Evolutionary conservation across 2,888 invertebrate genomes (phyloP).

Genomic region (Drosophila infuscata): DNA sequence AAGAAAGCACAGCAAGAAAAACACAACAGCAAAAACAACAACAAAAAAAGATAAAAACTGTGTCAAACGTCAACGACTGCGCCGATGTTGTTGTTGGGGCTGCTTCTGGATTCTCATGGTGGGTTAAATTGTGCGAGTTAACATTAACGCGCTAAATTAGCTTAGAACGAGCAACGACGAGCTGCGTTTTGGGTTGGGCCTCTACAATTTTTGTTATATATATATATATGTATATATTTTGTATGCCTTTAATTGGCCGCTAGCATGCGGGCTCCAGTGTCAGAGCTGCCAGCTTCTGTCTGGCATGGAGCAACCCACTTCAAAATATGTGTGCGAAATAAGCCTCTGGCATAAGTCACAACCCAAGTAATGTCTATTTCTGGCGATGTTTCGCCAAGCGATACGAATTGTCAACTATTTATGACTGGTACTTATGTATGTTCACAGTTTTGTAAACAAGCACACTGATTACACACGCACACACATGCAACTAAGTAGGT

Average conservation of each 20-base stretch:
- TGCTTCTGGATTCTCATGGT: slow-evolving; percentile 51
- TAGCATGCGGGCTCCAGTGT: slow-evolving; percentile 50
- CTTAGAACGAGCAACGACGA: slow-evolving; percentile 66
- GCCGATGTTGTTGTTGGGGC: slow-evolving; percentile 16
- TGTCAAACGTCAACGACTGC: slow-evolving; percentile 78
- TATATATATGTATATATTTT: background rate
- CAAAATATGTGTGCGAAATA: slow-evolving; percentile 18
- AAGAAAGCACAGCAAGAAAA: slow-evolving; percentile 39
- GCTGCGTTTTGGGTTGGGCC: slow-evolving; percentile 36
- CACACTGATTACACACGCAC: slow-evolving; percentile 53
- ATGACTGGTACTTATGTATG: slow-evolving; percentile 41
- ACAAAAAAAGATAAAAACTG: slow-evolving; percentile 43
- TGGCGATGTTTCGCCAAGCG: slow-evolving; percentile 37
- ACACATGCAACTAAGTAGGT: slow-evolving; percentile 1
- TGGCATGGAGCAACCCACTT: slow-evolving; percentile 14
- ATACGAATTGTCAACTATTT: slow-evolving; percentile 46
- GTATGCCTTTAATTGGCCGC: slow-evolving; percentile 58
- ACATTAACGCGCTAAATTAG: slow-evolving; percentile 75
- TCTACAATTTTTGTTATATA: slow-evolving; percentile 28
- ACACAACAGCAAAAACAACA: slow-evolving; percentile 9
- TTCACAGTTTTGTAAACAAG: slow-evolving; percentile 53
- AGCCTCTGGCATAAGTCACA: slow-evolving; percentile 40
- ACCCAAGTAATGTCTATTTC: slow-evolving; percentile 68
- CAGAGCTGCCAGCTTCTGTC: slow-evolving; percentile 39
- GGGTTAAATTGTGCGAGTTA: slow-evolving; percentile 74